Evolutionary conservation across 2,888 invertebrate genomes (phyloP), one percentile per base, ranked within the genome.

Genomic region (Pyrrhia umbra): DNA sequence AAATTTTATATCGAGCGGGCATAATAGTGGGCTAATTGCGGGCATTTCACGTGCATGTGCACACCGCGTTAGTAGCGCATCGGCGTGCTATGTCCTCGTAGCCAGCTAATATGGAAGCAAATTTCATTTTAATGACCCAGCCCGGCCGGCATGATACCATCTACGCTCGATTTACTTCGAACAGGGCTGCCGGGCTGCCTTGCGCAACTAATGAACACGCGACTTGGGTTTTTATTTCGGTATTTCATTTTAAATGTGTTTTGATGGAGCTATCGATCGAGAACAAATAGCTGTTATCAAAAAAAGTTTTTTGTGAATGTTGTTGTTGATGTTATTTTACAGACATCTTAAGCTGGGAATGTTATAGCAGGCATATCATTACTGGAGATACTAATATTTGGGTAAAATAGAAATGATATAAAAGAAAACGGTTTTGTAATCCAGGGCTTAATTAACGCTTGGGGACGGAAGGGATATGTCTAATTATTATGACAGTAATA

Each of bases 111-210:
- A 78, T 78, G 88, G 86, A 88, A 88, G 91, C 90, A 93, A 93
- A 93, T 93, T 92, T 92, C 89, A 92, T 92, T 93, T 92, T 93
- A 92, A 93, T 92, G 93, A 91, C 91, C 89, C 78, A 65, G 75
- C 78, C 75, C 83, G 82, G 80, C 73, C 68, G 68, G 67, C 64
- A 52, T 73, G 90, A 91, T 92, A 87, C 75, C 78, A 91, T 92
- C 92, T 86, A 78, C 78, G 85, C 84, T 87, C 89, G 87, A 90
- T 90, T 91, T 88, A 86, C 85, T 81, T 65, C 58, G 46, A 69
- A 51, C 76, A 89, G 87, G 87, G 88, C n/a, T 86, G 84, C 76
- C 76, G 67, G 85, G 82, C 27, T 83, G 84, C 77, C 78, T 80
- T 75, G 43, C 37, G 27, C 23, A 42, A 64, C 47, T 76, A 74